Evolutionary conservation across 2,113 vertebrate genomes (phyloP).

Genomic region (Aphelocoma coerulescens): DNA sequence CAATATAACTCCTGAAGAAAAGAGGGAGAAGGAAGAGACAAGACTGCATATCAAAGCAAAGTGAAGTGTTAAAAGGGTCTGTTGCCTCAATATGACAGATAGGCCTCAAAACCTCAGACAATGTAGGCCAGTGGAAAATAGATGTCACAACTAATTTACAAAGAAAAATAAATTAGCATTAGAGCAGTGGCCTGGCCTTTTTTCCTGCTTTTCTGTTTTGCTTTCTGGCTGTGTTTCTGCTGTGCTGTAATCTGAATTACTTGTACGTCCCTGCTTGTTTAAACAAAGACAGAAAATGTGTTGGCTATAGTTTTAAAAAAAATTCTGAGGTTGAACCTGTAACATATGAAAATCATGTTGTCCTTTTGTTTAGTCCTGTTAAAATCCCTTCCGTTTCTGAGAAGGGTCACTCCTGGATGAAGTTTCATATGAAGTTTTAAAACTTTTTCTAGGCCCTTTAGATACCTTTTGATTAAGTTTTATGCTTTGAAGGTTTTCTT

Average conservation of each 20-base stretch:
- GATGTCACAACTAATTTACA: conserved; percentile 77
- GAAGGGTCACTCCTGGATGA: not conserved
- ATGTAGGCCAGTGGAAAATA: conserved; percentile 75
- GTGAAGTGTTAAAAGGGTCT: conserved; percentile 82
- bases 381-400: not conserved
- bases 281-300: not conserved
- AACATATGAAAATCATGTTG: not conserved
- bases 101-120: conserved; percentile 78
- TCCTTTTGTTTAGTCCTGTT: not conserved
- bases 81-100: conserved; percentile 84
- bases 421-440: not conserved
- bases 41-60: conserved; percentile 90
- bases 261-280: not conserved
- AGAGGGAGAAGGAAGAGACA: conserved; percentile 76
- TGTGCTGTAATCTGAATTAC: not conserved
- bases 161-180: conserved; percentile 79
- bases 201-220: conserved; percentile 35
- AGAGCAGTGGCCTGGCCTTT: conserved; percentile 74
- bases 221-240: not conserved
- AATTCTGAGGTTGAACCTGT: not conserved
- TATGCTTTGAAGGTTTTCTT: not conserved
- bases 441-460: not conserved
- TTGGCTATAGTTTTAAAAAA: not conserved
- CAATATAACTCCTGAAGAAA: conserved; percentile 83
- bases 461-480: not conserved